These are phyloP conservation scores for Ophion obscuratus DNA, from an alignment of 2,888 invertebrate genomes.

Conservation along the genomic window DNA sequence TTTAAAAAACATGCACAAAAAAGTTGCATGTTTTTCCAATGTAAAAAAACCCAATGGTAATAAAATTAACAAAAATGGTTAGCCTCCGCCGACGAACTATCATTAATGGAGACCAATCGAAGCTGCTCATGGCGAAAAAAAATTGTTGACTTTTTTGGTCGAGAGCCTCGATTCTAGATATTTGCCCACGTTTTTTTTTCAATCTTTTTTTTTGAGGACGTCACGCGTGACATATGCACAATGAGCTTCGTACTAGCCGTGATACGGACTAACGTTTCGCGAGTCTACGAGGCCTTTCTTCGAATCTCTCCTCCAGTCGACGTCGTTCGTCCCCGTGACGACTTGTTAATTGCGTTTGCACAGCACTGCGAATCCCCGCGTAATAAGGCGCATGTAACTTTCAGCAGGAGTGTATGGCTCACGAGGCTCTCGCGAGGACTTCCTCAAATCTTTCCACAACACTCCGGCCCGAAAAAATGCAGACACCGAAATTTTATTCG, in stretches of 20 bases:
- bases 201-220: not conserved
- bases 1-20: no score
- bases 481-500: not conserved
- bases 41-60: no score
- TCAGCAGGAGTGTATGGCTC: conserved; percentile 30
- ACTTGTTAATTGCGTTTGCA: conserved; percentile 77
- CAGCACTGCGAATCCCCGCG: conserved; percentile 67
- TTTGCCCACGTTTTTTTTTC: no score
- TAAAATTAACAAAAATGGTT: no score
- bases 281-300: not conserved
- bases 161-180: no score
- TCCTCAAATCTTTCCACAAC: not conserved
- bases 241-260: not conserved
- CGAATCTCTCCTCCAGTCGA: not conserved
- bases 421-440: not conserved
- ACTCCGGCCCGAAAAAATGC: conserved; percentile 4
- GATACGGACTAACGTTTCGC: not conserved
- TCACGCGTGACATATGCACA: not conserved
- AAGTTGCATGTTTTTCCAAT: no score
- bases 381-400: conserved; percentile 73
- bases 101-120: no score
- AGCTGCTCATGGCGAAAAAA: no score
- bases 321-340: conserved; percentile 18
- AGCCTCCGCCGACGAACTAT: no score
- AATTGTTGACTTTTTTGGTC: no score